Evolutionary conservation across 2,797 vertebrate genomes (phyloP), one percentile per base, ranked within the genome.

Genomic region (Clarias laeviceps): DNA sequence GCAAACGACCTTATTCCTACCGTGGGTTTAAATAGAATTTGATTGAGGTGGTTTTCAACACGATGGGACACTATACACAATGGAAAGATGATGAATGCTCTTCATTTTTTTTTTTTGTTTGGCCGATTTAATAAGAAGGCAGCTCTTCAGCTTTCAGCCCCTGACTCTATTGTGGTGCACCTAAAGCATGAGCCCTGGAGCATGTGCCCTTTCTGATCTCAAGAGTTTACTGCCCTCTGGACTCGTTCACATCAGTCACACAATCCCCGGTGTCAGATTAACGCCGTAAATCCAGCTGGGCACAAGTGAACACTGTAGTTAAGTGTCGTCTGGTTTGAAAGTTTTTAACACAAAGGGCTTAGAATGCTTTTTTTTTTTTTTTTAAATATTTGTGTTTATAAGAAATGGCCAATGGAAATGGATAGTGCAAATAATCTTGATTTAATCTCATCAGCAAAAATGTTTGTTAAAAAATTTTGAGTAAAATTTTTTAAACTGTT

Each of bases 1-100:
- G 88, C 65, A 76, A 82, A 88, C 34, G 89, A 90, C 89, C 89
- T 80, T 87, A 82, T 87, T 82, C 86, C 84, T 90, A 82, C 83
- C 68, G 59, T 54, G 14, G 83, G 83, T 87, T 80, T 82, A 85
- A 86, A 85, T 84, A 74, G 80, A 80, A 64, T 87, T 87, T 78
- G 81, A 88, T 86, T 82, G 82, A 65, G 87, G 86, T 81, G 66
- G 84, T 83, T 87, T 85, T 86, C 79, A 74, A 57, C 54, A 61
- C 73, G 57, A 74, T 61, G 83, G 29, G 56, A 70, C 73, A 70
- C 65, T 82, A 57, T 61, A 40, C 84, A 86, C 88, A 87, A 87
- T 84, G 45, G 84, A 82, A 85, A 85, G 68, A 85, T 85, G 89
- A 90, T 84, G 78, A 85, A 89, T 86, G 86, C 68, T 65, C 34